These are phyloP conservation scores for Xanthorhoe spadicearia DNA, from an alignment of 2,888 invertebrate species.

Conservation along the genomic window DNA sequence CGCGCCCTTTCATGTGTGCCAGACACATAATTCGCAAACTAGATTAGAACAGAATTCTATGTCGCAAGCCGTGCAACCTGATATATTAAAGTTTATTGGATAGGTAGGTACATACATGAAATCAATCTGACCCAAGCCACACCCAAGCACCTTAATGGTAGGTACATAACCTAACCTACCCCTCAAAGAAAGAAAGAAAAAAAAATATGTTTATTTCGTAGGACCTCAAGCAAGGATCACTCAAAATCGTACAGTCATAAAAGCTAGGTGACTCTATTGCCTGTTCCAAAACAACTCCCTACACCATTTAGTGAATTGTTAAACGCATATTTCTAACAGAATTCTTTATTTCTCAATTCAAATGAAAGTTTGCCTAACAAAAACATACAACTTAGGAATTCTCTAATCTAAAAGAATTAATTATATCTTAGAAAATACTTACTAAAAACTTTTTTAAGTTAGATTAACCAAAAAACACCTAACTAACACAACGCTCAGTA, in stretches of 20 bases:
- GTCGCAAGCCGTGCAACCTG: conserved; percentile 54
- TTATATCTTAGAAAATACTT: conserved; percentile 25
- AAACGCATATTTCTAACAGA: not conserved
- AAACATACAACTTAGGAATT: not conserved
- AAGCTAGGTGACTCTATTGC: no score
- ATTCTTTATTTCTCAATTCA: conserved; percentile 8
- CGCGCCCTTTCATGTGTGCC: conserved; percentile 65
- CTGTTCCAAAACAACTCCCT: no score
- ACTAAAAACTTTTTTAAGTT: not conserved
- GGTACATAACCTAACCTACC: no score
- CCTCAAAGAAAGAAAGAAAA: no score
- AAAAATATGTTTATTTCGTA: no score
- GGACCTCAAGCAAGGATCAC: no score
- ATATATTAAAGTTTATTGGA: conserved; percentile 24
- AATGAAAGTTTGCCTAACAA: not conserved
- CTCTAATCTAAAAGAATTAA: not conserved
- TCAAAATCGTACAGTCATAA: no score
- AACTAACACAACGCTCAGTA: conserved; percentile 73
- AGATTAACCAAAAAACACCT: no score
- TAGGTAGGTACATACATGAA: conserved; percentile 5
- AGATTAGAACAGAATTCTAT: conserved; percentile 48
- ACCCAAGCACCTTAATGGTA: conserved; percentile 2
- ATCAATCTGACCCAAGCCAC: no score
- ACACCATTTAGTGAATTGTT: not conserved
- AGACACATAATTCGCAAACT: conserved; percentile 48